Conservation (phyloP, 2,113 vertebrate genomes). For the Myiopsitta monachus region DNA sequence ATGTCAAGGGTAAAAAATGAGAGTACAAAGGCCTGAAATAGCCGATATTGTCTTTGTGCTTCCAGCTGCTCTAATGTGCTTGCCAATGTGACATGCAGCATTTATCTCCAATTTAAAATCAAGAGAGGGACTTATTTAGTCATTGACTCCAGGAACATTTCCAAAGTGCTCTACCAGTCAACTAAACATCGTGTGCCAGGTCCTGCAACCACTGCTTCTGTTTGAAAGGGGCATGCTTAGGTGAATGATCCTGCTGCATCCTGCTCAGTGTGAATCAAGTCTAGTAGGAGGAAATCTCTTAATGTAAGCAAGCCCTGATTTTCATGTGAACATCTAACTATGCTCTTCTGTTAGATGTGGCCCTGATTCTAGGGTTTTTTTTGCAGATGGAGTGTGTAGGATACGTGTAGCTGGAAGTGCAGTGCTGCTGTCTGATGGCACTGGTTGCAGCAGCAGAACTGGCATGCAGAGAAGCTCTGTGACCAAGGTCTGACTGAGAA, state of each 20-base stretch:
- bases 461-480: background rate
- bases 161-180: background rate
- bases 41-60: background rate
- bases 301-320: background rate
- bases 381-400: background rate
- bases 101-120: constrained; percentile 45
- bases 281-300: background rate
- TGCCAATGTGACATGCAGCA: background rate
- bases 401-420: background rate
- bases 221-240: background rate
- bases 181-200: background rate
- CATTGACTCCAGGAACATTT: constrained; percentile 20
- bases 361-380: background rate
- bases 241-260: background rate
- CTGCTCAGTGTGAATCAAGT: background rate
- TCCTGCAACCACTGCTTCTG: background rate
- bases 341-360: background rate
- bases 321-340: background rate
- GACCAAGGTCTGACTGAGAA: background rate
- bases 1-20: background rate
- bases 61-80: constrained; percentile 32
- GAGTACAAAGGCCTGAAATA: constrained; percentile 3
- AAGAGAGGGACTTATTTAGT: constrained; percentile 35
- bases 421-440: background rate
- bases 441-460: background rate